These are phyloP conservation scores for Spilogale gracilis DNA, from an alignment of 2,113 vertebrate species.

Conservation along the genomic window DNA sequence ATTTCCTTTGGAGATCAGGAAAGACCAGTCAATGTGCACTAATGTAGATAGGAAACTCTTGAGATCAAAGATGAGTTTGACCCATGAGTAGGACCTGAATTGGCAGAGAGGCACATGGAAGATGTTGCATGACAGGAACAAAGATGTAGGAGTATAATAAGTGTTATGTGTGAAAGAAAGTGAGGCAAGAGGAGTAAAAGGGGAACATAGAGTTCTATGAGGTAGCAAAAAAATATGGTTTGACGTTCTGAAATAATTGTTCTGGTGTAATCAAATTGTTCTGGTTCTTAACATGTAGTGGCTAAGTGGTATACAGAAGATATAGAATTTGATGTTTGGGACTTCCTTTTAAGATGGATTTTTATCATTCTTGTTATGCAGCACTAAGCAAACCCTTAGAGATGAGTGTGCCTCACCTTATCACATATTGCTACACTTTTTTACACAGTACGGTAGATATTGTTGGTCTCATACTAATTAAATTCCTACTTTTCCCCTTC, in stretches of 20 bases:
- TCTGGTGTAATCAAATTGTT: background rate
- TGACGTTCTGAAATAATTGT: background rate
- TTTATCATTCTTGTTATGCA: background rate
- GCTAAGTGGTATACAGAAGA: background rate
- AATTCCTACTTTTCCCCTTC: background rate
- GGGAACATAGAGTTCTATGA: background rate
- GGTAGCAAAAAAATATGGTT: background rate
- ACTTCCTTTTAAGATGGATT: background rate
- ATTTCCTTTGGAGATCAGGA: background rate
- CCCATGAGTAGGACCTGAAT: background rate
- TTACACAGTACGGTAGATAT: background rate
- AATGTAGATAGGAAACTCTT: background rate
- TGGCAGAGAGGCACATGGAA: background rate
- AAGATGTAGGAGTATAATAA: background rate
- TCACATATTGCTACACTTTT: background rate
- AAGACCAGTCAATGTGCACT: background rate
- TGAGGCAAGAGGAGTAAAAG: fast-evolving
- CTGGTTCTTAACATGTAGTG: background rate
- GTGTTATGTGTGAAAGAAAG: background rate
- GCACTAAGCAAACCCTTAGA: background rate
- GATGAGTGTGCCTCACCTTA: fast-evolving
- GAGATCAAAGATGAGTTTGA: background rate
- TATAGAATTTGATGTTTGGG: background rate
- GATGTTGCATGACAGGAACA: background rate
- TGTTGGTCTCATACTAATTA: background rate